Conservation (phyloP, 2,888 invertebrate species). For the Lampropteryx suffumata region DNA sequence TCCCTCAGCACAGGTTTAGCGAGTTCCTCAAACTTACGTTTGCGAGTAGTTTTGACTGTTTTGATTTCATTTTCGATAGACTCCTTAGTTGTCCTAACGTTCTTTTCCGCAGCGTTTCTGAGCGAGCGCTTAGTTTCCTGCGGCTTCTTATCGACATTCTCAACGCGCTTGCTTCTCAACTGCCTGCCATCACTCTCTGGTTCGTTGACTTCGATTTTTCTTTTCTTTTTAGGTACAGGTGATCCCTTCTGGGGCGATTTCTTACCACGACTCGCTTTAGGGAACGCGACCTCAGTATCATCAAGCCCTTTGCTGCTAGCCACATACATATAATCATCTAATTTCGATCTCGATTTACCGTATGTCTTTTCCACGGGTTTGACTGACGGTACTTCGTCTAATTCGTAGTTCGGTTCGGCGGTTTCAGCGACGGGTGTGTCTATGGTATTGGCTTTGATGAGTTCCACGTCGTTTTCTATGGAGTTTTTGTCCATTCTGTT, state of each 20-base stretch:
- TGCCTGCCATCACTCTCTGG: constrained; percentile 34
- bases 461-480: constrained; percentile 70
- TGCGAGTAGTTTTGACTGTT: constrained; percentile 56
- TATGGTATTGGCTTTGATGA: constrained; percentile 67
- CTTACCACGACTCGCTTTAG: constrained; percentile 55
- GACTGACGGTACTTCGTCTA: constrained; percentile 63
- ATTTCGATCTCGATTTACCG: constrained; percentile 64
- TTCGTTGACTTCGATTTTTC: constrained; percentile 53
- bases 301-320: constrained; percentile 69
- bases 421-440: constrained; percentile 59
- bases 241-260: constrained; percentile 47
- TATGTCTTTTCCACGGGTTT: constrained; percentile 75
- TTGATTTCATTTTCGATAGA: constrained; percentile 73
- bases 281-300: constrained; percentile 64
- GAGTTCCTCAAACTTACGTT: constrained; percentile 61
- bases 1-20: constrained; percentile 69
- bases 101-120: constrained; percentile 73
- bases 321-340: constrained; percentile 73
- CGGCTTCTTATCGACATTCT: constrained; percentile 37
- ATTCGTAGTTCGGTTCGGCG: constrained; percentile 50
- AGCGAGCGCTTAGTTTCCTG: constrained; percentile 44
- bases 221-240: constrained; percentile 66
- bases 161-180: constrained; percentile 47
- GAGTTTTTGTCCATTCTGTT: constrained; percentile 66
- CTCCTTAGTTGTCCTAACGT: constrained; percentile 65